phyloP scores from a whole-genome alignment of 2,113 vertebrate species.

The Herpailurus yagouaroundi region DNA sequence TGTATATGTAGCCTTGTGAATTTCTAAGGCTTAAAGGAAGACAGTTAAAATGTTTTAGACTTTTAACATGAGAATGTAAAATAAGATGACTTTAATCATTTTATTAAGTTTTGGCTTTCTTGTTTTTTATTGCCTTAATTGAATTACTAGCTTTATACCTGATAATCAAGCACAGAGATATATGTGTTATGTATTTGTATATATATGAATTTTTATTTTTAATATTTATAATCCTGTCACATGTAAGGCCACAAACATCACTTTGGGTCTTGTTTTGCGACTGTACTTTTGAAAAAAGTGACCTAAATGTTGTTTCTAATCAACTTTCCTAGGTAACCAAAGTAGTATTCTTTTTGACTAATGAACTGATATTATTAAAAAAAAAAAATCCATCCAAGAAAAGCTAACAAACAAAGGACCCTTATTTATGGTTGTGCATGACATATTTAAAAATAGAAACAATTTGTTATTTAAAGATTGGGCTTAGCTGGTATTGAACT shows the following conservation, averaged over 20 bases:
- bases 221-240: constrained; percentile 9
- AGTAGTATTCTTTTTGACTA: constrained; percentile 15
- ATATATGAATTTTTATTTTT: not conserved
- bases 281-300: not conserved
- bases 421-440: not conserved
- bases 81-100: constrained; percentile 3
- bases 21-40: not conserved
- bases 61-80: not conserved
- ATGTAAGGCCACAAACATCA: not conserved
- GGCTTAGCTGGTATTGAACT: not conserved
- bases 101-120: constrained; percentile 11
- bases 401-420: not conserved
- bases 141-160: not conserved
- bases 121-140: not conserved
- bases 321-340: constrained; percentile 24
- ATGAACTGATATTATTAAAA: not conserved
- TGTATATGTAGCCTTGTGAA: not conserved
- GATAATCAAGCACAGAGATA: not conserved
- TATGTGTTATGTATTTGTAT: not conserved
- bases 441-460: not conserved
- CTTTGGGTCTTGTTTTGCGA: not conserved
- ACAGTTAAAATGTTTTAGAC: not conserved
- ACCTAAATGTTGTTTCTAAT: constrained; percentile 18
- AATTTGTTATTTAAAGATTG: constrained; percentile 55
- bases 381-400: not conserved